Percentiles rank a stretch among this genome's conserved stretches.
phyloP scores from a whole-genome alignment of 2,113 vertebrate genomes.

The Rhipidura dahli region DNA sequence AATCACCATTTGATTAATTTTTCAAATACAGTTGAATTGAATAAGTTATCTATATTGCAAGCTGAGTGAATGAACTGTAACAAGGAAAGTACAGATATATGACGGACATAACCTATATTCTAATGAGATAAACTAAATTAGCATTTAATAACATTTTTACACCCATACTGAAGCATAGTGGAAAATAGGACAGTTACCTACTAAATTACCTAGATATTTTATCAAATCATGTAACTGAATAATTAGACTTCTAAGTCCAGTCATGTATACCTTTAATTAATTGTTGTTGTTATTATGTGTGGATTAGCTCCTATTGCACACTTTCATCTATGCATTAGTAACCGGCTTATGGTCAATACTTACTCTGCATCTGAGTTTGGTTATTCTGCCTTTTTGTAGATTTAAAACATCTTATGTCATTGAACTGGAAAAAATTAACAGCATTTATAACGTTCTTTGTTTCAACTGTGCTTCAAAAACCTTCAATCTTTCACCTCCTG shows the following conservation, averaged over 20 bases:
- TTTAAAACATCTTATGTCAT: background rate
- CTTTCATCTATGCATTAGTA: background rate
- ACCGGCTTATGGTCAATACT: background rate
- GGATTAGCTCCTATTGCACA: background rate
- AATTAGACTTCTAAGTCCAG: conserved; percentile 30
- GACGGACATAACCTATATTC: conserved; percentile 12
- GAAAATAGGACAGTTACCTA: background rate
- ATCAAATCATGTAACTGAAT: conserved; percentile 34
- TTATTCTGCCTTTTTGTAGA: background rate
- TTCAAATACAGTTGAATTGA: background rate
- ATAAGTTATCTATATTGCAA: background rate
- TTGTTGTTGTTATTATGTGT: conserved; percentile 7
- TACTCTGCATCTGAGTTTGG: background rate
- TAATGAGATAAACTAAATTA: conserved; percentile 20
- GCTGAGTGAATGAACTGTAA: background rate
- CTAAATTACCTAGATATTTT: conserved; percentile 8
- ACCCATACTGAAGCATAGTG: conserved; percentile 29
- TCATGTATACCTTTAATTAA: conserved; percentile 34
- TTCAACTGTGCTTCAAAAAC: background rate
- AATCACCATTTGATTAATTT: background rate
- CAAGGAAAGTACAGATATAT: background rate
- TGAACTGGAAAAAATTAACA: background rate
- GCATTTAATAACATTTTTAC: conserved; percentile 37
- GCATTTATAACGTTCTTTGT: background rate
- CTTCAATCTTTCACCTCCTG: background rate